Evolutionary conservation across 2,113 vertebrate species (phyloP), one percentile per base, ranked within the genome.

Genomic region (Ameiurus melas): DNA sequence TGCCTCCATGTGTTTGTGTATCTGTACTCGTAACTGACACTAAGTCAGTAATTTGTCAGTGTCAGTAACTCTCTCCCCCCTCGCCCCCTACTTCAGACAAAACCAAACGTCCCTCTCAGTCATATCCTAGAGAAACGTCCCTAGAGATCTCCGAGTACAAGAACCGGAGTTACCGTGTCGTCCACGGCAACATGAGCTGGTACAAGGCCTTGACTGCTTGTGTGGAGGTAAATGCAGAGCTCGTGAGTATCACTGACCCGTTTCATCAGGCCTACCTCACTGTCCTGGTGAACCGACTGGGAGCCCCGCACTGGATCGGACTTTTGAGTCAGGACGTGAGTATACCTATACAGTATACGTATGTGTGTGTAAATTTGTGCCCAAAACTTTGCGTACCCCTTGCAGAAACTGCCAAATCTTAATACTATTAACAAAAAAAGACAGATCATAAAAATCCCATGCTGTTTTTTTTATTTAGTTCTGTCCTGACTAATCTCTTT

Each of bases 231-330:
- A 93, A 95, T 2, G 94, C 96, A 0, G 95, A 97, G 88, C 93
- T 99, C 91, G 97, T 96, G 93, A 98, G 97, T 95, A 93, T 99
- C 81, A 94, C 96, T 86, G 95, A 99, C 90, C 95, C 95, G 79
- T 99, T 96, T 92, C 97, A 97, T 81, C 98, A 99, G 91, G 96
- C 98, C 71, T 99, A 99, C 95, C 97, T 99, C 89, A 98, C 96
- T 0, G 93, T 99, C 88, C 94, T 98, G 47, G 92, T 98, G 92
- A 97, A 94, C 85, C 96, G 94, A 83, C 91, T 97, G 89, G 96
- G 95, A 39, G 92, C 91, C 58, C 91, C 91, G 25, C 97, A 97
- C 94, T 99, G 98, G 98, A 99, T 99, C 1, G 98, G 98, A 87
- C 95, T 98, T 4, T 96, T 96, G 89, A 97, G 96, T 58, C 83